Evolutionary conservation across 2,113 vertebrate genomes (phyloP).

Genomic region (Salvelinus alpinus): DNA sequence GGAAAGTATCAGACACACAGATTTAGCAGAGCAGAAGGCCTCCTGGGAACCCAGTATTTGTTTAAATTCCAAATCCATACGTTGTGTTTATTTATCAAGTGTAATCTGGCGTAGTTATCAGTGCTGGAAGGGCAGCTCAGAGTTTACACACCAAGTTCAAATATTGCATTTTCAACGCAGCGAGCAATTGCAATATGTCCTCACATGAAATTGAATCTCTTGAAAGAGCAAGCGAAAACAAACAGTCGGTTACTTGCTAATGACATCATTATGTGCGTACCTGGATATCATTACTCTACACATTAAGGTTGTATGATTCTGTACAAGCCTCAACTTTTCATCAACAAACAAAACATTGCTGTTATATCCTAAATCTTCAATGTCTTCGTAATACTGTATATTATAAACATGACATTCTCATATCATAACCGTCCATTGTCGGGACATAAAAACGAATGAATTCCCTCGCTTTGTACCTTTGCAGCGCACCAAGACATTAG

Average conservation of each 20-base stretch:
- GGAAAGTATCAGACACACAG: neutral
- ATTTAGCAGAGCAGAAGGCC: constrained; percentile 2
- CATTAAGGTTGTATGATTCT: neutral
- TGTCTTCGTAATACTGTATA: neutral
- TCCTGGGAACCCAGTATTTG: constrained; percentile 3
- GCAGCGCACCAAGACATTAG: neutral
- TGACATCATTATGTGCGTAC: constrained; percentile 7
- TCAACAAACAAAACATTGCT: too few species aligned
- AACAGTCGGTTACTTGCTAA: constrained; percentile 1
- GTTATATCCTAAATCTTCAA: too few species aligned
- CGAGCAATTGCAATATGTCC: neutral
- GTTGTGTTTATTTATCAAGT: constrained; percentile 20
- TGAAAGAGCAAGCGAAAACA: constrained; percentile 7
- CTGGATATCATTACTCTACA: constrained; percentile 1
- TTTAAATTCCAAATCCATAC: constrained; percentile 14
- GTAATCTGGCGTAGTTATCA: neutral
- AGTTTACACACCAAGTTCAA: constrained; percentile 4
- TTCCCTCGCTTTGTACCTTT: neutral
- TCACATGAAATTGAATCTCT: constrained; percentile 2
- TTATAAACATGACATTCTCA: neutral
- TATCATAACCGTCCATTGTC: neutral
- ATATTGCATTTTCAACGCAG: constrained; percentile 9
- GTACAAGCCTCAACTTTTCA: neutral
- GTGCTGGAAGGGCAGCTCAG: constrained; percentile 1
- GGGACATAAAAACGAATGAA: neutral